Percentiles rank a stretch among this genome's conserved stretches.
These are phyloP conservation scores for Balearica regulorum DNA, from an alignment of 2,797 vertebrate genomes.

Conservation along the genomic window DNA sequence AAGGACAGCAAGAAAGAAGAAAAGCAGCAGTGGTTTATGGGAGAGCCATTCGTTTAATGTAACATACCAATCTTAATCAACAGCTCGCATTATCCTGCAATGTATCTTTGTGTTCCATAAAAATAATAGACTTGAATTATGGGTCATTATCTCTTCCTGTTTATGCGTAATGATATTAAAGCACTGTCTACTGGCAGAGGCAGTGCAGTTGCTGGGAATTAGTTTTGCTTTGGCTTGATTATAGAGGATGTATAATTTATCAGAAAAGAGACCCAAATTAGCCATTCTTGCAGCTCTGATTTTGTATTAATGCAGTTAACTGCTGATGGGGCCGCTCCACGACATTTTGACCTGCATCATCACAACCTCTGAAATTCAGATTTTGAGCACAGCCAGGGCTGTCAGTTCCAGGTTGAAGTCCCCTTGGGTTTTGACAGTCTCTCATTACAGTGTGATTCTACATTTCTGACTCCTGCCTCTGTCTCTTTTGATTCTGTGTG, in stretches of 20 bases:
- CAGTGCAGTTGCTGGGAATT: constrained; percentile 17
- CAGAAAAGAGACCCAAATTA: background rate
- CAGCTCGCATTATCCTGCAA: background rate
- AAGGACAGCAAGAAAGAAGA: background rate
- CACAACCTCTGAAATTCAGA: background rate
- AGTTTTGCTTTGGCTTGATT: constrained; percentile 32
- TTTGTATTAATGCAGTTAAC: background rate
- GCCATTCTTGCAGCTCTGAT: background rate
- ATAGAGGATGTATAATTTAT: background rate
- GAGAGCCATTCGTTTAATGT: background rate
- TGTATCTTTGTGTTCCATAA: constrained; percentile 9
- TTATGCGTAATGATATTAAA: constrained; percentile 32
- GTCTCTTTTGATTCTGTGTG: background rate
- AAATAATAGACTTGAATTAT: constrained; percentile 46
- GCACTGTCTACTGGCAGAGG: constrained; percentile 2
- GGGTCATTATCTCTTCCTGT: constrained; percentile 55
- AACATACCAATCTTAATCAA: background rate
- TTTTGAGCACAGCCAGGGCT: background rate
- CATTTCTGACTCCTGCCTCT: background rate
- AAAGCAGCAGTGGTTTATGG: background rate
- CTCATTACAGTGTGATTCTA: background rate
- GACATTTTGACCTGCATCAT: background rate
- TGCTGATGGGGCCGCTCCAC: background rate
- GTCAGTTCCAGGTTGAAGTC: background rate
- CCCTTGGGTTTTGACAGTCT: background rate